Conservation (phyloP, 2,888 invertebrate genomes). For the Slavum lentiscoides region DNA sequence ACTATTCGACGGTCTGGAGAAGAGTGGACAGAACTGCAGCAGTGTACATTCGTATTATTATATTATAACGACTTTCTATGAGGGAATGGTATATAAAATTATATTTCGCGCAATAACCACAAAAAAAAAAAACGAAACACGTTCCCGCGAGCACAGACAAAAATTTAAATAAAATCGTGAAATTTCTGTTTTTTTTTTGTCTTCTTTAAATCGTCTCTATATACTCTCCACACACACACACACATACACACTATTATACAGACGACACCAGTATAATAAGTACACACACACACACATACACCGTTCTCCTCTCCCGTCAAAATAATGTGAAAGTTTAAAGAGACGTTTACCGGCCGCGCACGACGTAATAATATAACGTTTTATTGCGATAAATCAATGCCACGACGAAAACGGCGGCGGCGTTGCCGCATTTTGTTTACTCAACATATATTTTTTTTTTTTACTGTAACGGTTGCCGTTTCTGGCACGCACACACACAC, state of each 20-base stretch:
- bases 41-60: no score
- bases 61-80: no score
- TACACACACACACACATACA: no score
- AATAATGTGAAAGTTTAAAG: constrained; percentile 49
- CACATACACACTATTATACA: background rate
- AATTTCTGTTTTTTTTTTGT: background rate
- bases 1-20: no score
- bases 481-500: background rate
- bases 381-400: constrained; percentile 46
- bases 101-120: no score
- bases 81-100: no score
- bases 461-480: background rate
- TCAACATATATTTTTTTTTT: constrained; percentile 11
- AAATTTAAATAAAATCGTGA: no score
- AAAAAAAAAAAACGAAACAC: no score
- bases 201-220: background rate
- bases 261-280: background rate
- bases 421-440: constrained; percentile 35
- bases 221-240: background rate
- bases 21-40: no score
- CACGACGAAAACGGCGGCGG: constrained; percentile 3
- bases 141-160: no score
- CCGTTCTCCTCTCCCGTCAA: constrained; percentile 18
- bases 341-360: constrained; percentile 20
- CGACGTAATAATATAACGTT: constrained; percentile 32